phyloP scores from a whole-genome alignment of 1,140 invertebrate genomes.

The Drosophila arawakana region DNA sequence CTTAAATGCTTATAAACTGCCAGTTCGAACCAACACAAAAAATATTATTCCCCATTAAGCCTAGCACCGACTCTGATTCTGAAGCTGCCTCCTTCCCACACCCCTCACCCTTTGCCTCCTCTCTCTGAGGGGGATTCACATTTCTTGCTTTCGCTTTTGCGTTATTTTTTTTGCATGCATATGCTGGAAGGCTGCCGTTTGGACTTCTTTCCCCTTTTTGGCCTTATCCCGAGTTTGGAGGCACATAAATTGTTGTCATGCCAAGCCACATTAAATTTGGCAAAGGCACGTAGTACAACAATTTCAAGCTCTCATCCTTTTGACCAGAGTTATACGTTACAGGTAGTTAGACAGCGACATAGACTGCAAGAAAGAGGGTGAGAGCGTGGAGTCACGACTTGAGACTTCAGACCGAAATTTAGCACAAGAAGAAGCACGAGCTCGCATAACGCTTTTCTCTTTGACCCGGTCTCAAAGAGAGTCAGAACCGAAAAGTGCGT shows the following conservation, averaged over 20 bases:
- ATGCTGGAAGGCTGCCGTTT: slow-evolving; percentile 41
- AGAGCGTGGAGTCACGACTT: too few relatives aligned
- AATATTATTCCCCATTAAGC: slow-evolving; percentile 38
- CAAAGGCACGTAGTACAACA: slow-evolving; percentile 66
- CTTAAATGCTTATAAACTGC: slow-evolving; percentile 76
- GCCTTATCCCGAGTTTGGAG: background rate
- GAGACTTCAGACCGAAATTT: too few relatives aligned
- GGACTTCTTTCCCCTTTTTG: slow-evolving; percentile 1
- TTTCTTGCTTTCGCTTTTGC: background rate
- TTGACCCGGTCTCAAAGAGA: too few relatives aligned
- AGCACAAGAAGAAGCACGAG: too few relatives aligned
- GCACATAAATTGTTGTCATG: slow-evolving; percentile 71
- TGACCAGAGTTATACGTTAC: slow-evolving; percentile 18
- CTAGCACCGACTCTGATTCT: background rate
- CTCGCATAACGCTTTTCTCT: too few relatives aligned
- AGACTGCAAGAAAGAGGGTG: too few relatives aligned
- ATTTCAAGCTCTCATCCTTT: slow-evolving; percentile 42
- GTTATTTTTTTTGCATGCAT: slow-evolving; percentile 42
- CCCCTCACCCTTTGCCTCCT: background rate
- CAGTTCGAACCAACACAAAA: slow-evolving; percentile 35
- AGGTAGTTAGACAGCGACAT: too few relatives aligned
- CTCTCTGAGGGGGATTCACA: slow-evolving; percentile 9
- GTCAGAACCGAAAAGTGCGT: too few relatives aligned
- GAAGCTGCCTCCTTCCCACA: background rate
- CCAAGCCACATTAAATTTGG: slow-evolving; percentile 70